phyloP scores from a whole-genome alignment of 2,797 vertebrate genomes.

The Graptemys geographica region DNA sequence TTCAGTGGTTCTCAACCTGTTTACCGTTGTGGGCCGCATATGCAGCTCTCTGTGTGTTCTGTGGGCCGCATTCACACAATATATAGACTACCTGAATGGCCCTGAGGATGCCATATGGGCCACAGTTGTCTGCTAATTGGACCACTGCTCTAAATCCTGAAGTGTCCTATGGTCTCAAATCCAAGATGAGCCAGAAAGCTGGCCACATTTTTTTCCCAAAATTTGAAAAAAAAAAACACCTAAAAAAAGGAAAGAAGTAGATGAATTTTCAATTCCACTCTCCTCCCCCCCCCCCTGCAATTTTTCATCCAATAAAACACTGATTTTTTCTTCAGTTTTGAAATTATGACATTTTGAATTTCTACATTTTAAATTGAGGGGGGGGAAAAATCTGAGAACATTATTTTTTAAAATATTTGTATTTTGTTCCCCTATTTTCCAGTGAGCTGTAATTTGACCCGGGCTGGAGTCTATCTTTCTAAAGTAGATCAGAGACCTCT shows the following conservation, averaged over 20 bases:
- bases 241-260: not conserved
- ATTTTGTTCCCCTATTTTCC: too few relatives aligned
- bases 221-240: not conserved
- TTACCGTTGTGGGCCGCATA: too few relatives aligned
- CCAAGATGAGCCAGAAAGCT: slow-evolving; percentile 7
- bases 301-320: slow-evolving; percentile 50
- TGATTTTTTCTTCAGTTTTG: slow-evolving; percentile 51
- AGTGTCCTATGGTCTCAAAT: slow-evolving; percentile 14
- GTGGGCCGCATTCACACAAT: too few relatives aligned
- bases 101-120: too few relatives aligned
- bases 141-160: not conserved
- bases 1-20: too few relatives aligned
- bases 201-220: not conserved
- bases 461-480: too few relatives aligned
- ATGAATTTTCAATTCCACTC: not conserved
- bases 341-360: not conserved
- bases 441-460: too few relatives aligned
- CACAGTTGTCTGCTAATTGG: too few relatives aligned
- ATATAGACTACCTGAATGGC: too few relatives aligned
- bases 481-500: too few relatives aligned
- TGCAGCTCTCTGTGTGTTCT: too few relatives aligned
- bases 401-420: too few relatives aligned
- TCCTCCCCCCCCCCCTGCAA: not conserved
- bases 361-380: slow-evolving; percentile 33
- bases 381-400: not conserved